phyloP scores from a whole-genome alignment of 2,113 vertebrate species.

The Misgurnus anguillicaudatus region DNA sequence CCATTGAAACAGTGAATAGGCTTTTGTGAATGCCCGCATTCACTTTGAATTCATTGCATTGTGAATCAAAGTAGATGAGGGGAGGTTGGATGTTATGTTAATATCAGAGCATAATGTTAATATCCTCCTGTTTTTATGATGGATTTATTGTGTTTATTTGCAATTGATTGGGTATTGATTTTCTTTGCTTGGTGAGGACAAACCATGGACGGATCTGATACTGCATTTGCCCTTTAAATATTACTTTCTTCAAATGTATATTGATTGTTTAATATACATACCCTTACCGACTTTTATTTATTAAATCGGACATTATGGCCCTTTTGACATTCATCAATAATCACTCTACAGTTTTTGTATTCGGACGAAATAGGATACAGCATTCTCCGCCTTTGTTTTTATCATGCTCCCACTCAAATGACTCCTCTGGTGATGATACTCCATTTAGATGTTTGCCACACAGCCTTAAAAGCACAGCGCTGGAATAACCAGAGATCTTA shows the following conservation, averaged over 20 bases:
- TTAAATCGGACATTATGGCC: neutral
- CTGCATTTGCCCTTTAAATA: neutral
- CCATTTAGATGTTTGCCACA: slow-evolving; percentile 52
- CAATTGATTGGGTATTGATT: slow-evolving; percentile 53
- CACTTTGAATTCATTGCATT: slow-evolving; percentile 16
- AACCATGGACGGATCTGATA: neutral
- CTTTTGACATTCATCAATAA: neutral
- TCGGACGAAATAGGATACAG: too few relatives aligned
- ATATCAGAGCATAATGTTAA: slow-evolving; percentile 13
- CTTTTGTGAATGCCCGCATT: slow-evolving; percentile 29
- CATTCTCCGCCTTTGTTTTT: slow-evolving; percentile 38
- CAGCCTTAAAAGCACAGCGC: slow-evolving; percentile 11
- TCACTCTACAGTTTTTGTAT: neutral
- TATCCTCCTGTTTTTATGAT: slow-evolving; percentile 18
- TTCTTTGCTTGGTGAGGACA: slow-evolving; percentile 22
- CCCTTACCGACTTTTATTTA: neutral
- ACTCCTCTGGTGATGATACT: slow-evolving; percentile 55
- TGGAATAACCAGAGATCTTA: neutral
- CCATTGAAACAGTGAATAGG: slow-evolving; percentile 19
- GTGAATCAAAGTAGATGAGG: slow-evolving; percentile 2
- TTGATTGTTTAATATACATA: neutral
- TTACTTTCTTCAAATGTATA: neutral
- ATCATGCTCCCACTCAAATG: slow-evolving; percentile 57
- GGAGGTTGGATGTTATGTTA: slow-evolving; percentile 41
- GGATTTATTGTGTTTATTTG: slow-evolving; percentile 53